Conservation (phyloP, 2,113 vertebrate genomes). For the Orycteropus afer region DNA sequence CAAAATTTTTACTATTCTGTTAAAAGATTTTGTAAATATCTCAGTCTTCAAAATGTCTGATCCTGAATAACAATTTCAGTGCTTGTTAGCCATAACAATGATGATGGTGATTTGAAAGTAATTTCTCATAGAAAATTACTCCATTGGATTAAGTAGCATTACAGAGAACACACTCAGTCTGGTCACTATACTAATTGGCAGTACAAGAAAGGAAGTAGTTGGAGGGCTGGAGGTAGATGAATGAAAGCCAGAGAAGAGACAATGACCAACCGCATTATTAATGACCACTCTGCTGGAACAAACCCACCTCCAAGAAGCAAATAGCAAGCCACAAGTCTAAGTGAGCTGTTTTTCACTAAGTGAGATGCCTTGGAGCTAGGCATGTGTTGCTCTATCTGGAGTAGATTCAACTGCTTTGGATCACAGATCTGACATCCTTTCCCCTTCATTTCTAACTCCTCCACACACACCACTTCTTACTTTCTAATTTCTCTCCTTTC, state of each 20-base stretch:
- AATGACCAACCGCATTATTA: not conserved
- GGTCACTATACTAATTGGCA: conserved; percentile 20
- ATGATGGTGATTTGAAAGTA: not conserved
- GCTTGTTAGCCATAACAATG: not conserved
- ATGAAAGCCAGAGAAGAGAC: conserved; percentile 23
- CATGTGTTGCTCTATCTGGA: not conserved
- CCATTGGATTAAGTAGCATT: not conserved
- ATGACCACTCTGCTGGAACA: conserved; percentile 39
- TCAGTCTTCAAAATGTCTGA: not conserved
- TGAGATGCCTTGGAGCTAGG: not conserved
- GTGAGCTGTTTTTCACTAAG: no score
- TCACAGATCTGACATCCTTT: not conserved
- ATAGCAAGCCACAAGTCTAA: not conserved
- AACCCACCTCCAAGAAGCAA: not conserved
- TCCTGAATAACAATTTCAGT: not conserved
- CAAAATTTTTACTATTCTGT: not conserved
- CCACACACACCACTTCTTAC: not conserved
- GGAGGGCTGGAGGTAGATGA: conserved; percentile 8
- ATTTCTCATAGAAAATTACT: not conserved
- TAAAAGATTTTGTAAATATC: not conserved
- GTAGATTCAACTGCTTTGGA: not conserved
- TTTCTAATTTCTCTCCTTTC: conserved; percentile 22
- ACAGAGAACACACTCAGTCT: not conserved
- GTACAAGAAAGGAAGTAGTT: not conserved
- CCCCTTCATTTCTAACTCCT: not conserved